These are phyloP conservation scores for Buceros bicornis DNA, from an alignment of 2,797 vertebrate genomes.

Conservation along the genomic window DNA sequence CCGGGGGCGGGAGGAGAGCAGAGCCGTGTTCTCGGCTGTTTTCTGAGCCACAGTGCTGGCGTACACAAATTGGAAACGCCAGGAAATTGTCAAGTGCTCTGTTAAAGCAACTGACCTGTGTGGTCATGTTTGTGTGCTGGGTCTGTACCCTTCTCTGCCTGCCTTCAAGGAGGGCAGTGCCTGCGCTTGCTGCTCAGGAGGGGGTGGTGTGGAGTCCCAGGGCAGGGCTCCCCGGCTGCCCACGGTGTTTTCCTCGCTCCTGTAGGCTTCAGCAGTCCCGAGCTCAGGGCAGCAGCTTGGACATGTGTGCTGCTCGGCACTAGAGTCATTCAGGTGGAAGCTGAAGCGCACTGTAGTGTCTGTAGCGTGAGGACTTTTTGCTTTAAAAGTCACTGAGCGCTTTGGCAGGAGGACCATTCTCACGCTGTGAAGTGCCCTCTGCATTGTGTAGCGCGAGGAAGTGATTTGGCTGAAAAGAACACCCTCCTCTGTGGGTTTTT, in stretches of 20 bases:
- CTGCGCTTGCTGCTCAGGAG: neutral
- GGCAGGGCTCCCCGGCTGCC: neutral
- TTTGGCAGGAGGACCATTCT: conserved; percentile 59
- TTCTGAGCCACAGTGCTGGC: neutral
- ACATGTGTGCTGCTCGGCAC: neutral
- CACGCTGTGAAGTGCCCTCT: conserved; percentile 56
- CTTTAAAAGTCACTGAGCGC: neutral
- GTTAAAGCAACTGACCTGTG: rapidly evolving
- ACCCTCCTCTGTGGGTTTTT: neutral
- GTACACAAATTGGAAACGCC: neutral
- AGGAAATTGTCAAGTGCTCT: neutral
- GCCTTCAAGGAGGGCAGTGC: neutral
- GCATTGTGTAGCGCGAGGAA: conserved; percentile 57
- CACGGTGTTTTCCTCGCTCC: neutral
- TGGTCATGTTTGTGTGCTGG: neutral
- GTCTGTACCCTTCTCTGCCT: neutral
- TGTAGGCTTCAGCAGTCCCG: neutral
- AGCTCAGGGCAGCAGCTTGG: neutral
- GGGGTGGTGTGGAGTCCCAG: neutral
- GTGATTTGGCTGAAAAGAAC: conserved; percentile 40
- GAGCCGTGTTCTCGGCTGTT: neutral
- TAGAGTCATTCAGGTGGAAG: neutral
- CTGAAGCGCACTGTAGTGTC: neutral
- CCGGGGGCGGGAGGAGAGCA: neutral
- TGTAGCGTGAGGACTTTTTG: neutral